A percentile compares a stretch with the other conserved stretches of the same genome.
Evolutionary conservation across 2,113 vertebrate genomes (phyloP).

Genomic region (Chrysochloris asiatica): DNA sequence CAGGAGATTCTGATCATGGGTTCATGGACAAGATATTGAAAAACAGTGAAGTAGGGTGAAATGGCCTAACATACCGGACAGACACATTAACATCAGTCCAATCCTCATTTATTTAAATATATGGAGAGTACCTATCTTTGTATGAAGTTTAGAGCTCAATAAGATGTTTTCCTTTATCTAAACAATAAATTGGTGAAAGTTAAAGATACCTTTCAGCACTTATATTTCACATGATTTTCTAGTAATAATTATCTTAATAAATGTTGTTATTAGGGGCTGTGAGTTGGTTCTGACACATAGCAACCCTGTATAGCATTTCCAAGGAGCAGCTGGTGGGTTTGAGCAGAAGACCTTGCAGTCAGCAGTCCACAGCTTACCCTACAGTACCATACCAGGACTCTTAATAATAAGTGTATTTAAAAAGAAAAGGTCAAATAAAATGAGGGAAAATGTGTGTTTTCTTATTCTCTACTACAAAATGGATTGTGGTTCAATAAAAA

Average conservation of each 20-base stretch:
- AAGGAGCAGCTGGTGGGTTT: too few relatives aligned
- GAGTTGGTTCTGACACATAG: too few relatives aligned
- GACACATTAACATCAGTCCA: neutral
- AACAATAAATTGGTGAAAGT: conserved; percentile 12
- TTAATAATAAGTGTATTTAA: conserved; percentile 1
- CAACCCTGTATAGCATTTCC: too few relatives aligned
- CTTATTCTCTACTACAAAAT: neutral
- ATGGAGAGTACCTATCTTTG: neutral
- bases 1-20: neutral
- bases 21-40: neutral
- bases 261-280: too few relatives aligned
- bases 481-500: too few relatives aligned
- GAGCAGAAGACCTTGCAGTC: too few relatives aligned
- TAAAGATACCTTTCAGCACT: neutral
- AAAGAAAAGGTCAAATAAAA: conserved; percentile 16
- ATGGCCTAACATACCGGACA: neutral
- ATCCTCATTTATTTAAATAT: neutral
- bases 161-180: neutral
- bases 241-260: conserved; percentile 10
- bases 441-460: neutral
- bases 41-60: neutral
- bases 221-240: neutral
- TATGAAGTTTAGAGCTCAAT: neutral
- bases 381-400: too few relatives aligned
- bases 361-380: too few relatives aligned